Percentiles rank a stretch among this genome's conserved stretches.
phyloP scores from a whole-genome alignment of 2,113 vertebrate genomes.

The Tonatia bakeri region DNA sequence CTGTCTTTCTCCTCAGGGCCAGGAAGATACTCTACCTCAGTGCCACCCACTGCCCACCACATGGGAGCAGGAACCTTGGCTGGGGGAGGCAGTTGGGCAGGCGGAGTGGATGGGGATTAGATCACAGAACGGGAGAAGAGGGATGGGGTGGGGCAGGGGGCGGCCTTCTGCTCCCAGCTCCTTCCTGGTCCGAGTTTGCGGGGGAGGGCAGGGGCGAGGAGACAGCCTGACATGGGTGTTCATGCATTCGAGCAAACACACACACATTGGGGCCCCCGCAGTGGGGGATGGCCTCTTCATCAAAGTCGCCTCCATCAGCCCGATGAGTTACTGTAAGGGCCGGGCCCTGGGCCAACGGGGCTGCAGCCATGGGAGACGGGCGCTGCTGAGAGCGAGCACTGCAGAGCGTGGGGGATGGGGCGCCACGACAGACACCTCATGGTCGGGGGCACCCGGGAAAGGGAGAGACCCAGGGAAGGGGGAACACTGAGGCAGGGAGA shows the following conservation, averaged over 20 bases:
- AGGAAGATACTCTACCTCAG: background rate
- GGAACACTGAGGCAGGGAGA: background rate
- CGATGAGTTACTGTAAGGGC: slow-evolving; percentile 78
- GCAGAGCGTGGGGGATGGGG: slow-evolving; percentile 67
- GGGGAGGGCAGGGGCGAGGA: background rate
- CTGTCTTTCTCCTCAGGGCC: slow-evolving; percentile 13
- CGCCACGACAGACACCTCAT: slow-evolving; percentile 45
- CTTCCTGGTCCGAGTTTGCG: background rate
- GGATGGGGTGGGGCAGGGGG: background rate
- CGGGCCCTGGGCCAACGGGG: slow-evolving; percentile 75
- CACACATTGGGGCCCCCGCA: background rate
- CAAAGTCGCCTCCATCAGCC: slow-evolving; percentile 77
- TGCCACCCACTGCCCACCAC: slow-evolving; percentile 16
- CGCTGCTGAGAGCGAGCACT: slow-evolving; percentile 53
- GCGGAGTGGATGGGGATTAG: background rate
- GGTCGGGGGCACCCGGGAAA: slow-evolving; percentile 45
- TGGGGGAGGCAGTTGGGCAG: background rate
- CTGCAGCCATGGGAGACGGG: slow-evolving; percentile 73
- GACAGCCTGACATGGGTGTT: background rate
- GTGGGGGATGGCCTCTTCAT: slow-evolving; percentile 72
- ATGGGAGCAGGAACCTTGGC: slow-evolving; percentile 2
- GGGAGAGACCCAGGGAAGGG: background rate
- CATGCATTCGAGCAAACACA: background rate
- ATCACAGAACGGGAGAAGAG: background rate
- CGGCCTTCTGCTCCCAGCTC: background rate